A percentile compares a stretch with the other conserved stretches of the same genome.
phyloP scores from a whole-genome alignment of 2,113 vertebrate genomes.

The Pelobates fuscus region DNA sequence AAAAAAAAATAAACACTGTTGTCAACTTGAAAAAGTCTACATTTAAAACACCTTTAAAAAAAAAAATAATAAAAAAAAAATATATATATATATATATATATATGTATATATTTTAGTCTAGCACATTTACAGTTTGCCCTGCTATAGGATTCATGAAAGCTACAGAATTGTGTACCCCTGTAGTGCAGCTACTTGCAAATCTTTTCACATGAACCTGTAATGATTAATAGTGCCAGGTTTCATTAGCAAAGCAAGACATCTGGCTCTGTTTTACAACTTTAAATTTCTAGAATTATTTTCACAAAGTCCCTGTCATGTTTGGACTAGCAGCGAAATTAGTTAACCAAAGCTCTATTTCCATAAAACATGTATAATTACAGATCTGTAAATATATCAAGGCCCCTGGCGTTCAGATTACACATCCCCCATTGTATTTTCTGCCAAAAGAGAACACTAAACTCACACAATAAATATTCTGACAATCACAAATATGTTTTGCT shows the following conservation, averaged over 20 bases:
- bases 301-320: constrained; percentile 1
- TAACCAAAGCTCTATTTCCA: constrained; percentile 76
- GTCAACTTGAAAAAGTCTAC: too few species aligned
- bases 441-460: constrained; percentile 64
- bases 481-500: too few species aligned
- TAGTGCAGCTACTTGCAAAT: not conserved
- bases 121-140: not conserved
- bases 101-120: too few species aligned
- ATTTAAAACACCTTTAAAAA: too few species aligned
- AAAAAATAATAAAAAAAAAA: too few species aligned
- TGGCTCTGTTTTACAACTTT: constrained; percentile 1
- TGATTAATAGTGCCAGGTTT: not conserved
- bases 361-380: constrained; percentile 74
- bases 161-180: not conserved
- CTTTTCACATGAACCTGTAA: not conserved
- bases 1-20: too few species aligned
- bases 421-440: constrained; percentile 71
- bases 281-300: not conserved
- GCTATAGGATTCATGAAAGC: not conserved
- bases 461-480: constrained; percentile 84
- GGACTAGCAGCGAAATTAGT: constrained; percentile 69
- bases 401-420: constrained; percentile 59
- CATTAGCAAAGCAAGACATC: constrained; percentile 3
- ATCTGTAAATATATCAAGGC: constrained; percentile 75
- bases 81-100: too few species aligned